phyloP scores from a whole-genome alignment of 1,140 invertebrate genomes.

The Trinorchestia longiramus region DNA sequence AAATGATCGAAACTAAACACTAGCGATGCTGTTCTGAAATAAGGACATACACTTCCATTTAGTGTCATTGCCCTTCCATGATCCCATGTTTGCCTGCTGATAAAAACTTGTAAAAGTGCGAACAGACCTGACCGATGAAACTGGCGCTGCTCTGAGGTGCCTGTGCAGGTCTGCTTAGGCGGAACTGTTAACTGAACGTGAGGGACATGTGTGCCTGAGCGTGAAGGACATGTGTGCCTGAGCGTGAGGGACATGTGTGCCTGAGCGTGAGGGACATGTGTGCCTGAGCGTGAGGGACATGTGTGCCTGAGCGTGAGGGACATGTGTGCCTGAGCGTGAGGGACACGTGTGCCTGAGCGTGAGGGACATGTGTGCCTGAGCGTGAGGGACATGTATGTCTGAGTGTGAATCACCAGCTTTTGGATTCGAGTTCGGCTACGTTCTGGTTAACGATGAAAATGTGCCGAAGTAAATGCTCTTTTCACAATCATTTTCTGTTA shows the following conservation, averaged over 20 bases:
- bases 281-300: too few species aligned
- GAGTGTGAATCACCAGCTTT: not conserved
- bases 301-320: not conserved
- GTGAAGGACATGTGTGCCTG: too few species aligned
- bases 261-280: too few species aligned
- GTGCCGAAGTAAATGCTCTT: not conserved
- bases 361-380: not conserved
- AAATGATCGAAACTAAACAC: not conserved
- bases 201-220: too few species aligned
- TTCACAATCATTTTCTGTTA: not conserved
- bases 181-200: too few species aligned
- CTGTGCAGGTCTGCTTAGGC: not conserved
- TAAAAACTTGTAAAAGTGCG: not conserved
- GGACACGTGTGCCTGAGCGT: not conserved
- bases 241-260: not conserved
- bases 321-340: not conserved
- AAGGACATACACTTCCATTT: not conserved
- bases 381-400: not conserved
- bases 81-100: not conserved
- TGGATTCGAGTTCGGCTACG: not conserved
- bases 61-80: not conserved
- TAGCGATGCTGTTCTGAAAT: not conserved
- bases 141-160: not conserved
- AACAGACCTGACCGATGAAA: not conserved
- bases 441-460: not conserved